Percentiles rank a stretch among this genome's conserved stretches.
Evolutionary conservation across 2,113 vertebrate genomes (phyloP).

Genomic region (Dicrurus megarhynchus): DNA sequence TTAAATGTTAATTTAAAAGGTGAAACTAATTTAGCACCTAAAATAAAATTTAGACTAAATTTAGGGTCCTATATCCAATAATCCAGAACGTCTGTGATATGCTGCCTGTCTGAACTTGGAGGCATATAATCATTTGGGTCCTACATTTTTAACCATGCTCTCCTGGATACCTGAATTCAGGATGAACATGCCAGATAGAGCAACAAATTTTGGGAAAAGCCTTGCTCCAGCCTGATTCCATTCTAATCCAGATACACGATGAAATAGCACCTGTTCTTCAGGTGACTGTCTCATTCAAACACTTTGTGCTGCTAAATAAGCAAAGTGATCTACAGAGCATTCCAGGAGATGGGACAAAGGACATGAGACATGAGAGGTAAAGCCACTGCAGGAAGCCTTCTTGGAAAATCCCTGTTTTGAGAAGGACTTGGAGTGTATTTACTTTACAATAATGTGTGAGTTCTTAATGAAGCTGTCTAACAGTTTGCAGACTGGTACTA

Average conservation of each 20-base stretch:
- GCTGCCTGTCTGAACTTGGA: neutral
- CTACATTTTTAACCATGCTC: neutral
- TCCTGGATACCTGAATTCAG: neutral
- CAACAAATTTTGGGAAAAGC: neutral
- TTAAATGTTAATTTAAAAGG: neutral
- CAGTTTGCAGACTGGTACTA: neutral
- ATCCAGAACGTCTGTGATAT: neutral
- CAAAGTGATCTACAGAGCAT: neutral
- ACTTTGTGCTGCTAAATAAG: fast-evolving
- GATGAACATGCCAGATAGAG: neutral
- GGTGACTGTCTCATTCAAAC: neutral
- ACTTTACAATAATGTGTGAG: neutral
- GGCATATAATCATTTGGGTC: neutral
- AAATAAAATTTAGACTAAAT: neutral
- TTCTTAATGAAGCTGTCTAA: neutral
- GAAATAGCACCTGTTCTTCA: neutral
- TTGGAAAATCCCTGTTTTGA: neutral
- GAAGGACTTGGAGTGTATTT: neutral
- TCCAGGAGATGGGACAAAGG: neutral
- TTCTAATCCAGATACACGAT: neutral
- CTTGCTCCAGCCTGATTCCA: neutral
- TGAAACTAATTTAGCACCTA: neutral
- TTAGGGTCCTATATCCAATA: neutral
- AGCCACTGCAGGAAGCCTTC: neutral
- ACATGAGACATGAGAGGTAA: neutral